Conservation (phyloP, 2,888 invertebrate genomes). For the Quadroppia sp. region DNA sequence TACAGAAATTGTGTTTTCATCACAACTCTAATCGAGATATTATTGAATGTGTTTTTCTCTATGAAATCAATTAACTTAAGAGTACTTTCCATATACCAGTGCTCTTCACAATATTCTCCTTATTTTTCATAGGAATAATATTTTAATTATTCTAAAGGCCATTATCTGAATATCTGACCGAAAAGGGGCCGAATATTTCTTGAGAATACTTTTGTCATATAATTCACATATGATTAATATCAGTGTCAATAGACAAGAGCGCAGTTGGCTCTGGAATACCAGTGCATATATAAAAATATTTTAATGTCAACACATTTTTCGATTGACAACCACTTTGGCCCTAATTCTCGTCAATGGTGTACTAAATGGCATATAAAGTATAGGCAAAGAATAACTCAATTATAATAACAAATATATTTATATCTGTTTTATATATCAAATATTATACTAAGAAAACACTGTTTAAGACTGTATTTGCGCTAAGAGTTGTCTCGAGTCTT, state of each 20-base stretch:
- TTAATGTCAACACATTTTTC: not conserved
- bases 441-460: not conserved
- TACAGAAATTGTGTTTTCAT: too few relatives aligned
- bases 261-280: too few relatives aligned
- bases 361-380: not conserved
- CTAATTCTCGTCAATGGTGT: too few relatives aligned
- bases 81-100: not conserved
- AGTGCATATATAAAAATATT: too few relatives aligned
- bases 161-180: not conserved
- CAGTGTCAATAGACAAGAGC: slow-evolving; percentile 7
- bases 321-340: not conserved
- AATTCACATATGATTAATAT: slow-evolving; percentile 24
- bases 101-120: not conserved
- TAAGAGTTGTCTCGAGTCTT: not conserved
- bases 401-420: slow-evolving; percentile 15
- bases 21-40: too few relatives aligned
- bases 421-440: slow-evolving; percentile 14
- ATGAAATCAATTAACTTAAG: not conserved
- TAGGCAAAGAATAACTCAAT: not conserved
- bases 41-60: too few relatives aligned
- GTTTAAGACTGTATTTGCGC: slow-evolving; percentile 10
- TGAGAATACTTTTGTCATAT: too few relatives aligned
- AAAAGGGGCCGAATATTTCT: too few relatives aligned
- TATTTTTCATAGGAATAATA: not conserved
- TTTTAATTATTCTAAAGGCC: not conserved